Base-by-base conservation (phyloP, 30 jellyfish, hydroid and myxozoan genomes). In the Aurelia coerulea region DNA sequence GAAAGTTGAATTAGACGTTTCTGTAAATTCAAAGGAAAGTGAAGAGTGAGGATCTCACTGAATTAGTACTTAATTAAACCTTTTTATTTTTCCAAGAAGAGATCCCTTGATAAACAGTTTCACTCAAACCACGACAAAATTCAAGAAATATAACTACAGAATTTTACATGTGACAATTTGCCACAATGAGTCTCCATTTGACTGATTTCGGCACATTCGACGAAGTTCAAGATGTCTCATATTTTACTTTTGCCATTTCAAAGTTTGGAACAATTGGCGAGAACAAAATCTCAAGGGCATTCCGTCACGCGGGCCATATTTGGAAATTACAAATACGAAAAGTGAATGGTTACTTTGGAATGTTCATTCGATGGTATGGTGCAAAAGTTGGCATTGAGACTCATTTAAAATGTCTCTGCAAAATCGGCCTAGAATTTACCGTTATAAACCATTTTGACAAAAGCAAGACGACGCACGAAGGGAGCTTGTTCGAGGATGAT, bases 341-440 rank as follows among this genome's bases (percentile, higher is more conserved):
- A 79, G 72, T 76, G 56, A 56, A 83, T 41, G 97, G 70, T 31
- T 62, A 84, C 64, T 62, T 95, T 35, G 99, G 99, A 18, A 89
- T 95, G 92, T 95, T 95, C 68, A 51, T 95, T 49, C 66, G 99
- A 14, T 95, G 99, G 99, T 95, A 89, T 63, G 95, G 97, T 34
- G 66, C 90, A 35, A 80, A 68, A 58, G 64, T 66, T 15, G 88
- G 88, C 14, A 71, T 2, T 68, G 69, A 78, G 10, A 13, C 66
- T 14, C 88, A 76, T 37, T 54, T 74, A 29, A 83, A 79, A 14
- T 71, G 85, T n/a, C n/a, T 65, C 23, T 95, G 99, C 88, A 79
- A 62, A n/a, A 90, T 96, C 54, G 82, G 90, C 15, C 63, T 90
- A 7, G 81, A 68, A 33, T 90, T 95, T 42, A 52, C 81, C 17